These are phyloP conservation scores for Ambastaia sidthimunki DNA, from an alignment of 2,797 vertebrate genomes.

Conservation along the genomic window DNA sequence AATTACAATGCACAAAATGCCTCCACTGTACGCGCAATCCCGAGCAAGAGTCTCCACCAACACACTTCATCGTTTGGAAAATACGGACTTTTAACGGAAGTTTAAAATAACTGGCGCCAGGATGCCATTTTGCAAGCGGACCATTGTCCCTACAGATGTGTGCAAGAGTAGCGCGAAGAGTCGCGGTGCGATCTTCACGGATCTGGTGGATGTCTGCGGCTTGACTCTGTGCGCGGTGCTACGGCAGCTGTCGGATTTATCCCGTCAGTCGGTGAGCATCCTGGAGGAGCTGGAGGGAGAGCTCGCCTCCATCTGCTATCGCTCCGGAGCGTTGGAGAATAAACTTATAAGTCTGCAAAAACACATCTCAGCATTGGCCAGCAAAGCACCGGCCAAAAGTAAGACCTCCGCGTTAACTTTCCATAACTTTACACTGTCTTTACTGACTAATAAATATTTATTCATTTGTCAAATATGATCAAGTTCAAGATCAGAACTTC, in stretches of 20 bases:
- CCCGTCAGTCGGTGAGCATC: conserved; percentile 79
- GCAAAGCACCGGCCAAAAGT: conserved; percentile 76
- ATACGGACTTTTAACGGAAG: conserved; percentile 38
- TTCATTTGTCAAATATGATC: conserved; percentile 26
- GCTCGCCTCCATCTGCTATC: conserved; percentile 72
- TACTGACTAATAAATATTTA: not conserved
- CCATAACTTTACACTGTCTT: conserved; percentile 6
- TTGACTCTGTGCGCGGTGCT: conserved; percentile 76
- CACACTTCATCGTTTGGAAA: conserved; percentile 51
- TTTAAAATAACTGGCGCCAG: conserved; percentile 48
- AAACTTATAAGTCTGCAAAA: conserved; percentile 74
- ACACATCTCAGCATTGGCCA: conserved; percentile 71
- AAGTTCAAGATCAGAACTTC: conserved; percentile 33
- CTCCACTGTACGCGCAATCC: conserved; percentile 68
- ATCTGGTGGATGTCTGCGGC: conserved; percentile 78
- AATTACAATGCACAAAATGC: conserved; percentile 64
- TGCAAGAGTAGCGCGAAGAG: conserved; percentile 68
- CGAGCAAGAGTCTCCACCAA: conserved; percentile 62
- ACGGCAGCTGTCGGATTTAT: conserved; percentile 81
- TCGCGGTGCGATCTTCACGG: conserved; percentile 65
- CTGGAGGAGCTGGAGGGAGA: conserved; percentile 81
- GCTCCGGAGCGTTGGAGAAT: conserved; percentile 75
- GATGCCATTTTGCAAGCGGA: conserved; percentile 83
- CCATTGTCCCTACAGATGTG: conserved; percentile 76
- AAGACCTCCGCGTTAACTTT: conserved; percentile 56